phyloP scores from a whole-genome alignment of 2,888 invertebrate species.

The Podabrus alpinus region DNA sequence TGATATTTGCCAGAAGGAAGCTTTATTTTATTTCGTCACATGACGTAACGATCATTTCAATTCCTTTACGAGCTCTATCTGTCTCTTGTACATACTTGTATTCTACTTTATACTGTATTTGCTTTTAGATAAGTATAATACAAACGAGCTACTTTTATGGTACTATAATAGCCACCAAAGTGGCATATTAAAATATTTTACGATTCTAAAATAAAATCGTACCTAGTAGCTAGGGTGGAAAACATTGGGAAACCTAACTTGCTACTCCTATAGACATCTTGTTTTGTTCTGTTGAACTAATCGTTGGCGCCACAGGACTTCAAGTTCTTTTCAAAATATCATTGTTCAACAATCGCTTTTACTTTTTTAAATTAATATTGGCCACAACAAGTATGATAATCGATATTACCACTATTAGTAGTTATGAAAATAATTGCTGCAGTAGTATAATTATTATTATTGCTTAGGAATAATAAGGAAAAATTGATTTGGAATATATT shows the following conservation, averaged over 20 bases:
- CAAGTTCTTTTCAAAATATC: background rate
- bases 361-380: no score
- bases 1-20: constrained; percentile 25
- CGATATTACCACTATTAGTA: background rate
- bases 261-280: background rate
- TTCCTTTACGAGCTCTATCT: constrained; percentile 50
- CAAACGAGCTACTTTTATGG: constrained; percentile 53
- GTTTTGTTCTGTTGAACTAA: background rate
- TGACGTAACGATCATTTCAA: constrained; percentile 46
- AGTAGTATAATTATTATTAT: background rate
- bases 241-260: background rate
- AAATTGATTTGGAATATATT: background rate
- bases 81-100: constrained; percentile 47
- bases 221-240: constrained; percentile 13
- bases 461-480: background rate
- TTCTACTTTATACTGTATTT: constrained; percentile 46
- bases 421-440: background rate
- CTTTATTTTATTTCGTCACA: constrained; percentile 38
- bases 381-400: background rate
- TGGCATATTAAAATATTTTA: constrained; percentile 54
- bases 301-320: background rate
- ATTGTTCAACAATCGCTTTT: no score
- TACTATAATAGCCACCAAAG: constrained; percentile 54
- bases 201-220: constrained; percentile 35
- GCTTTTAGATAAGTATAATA: constrained; percentile 50